These are phyloP conservation scores for Leptinotarsa haldemani DNA, from an alignment of 2,888 invertebrate species.

Conservation along the genomic window DNA sequence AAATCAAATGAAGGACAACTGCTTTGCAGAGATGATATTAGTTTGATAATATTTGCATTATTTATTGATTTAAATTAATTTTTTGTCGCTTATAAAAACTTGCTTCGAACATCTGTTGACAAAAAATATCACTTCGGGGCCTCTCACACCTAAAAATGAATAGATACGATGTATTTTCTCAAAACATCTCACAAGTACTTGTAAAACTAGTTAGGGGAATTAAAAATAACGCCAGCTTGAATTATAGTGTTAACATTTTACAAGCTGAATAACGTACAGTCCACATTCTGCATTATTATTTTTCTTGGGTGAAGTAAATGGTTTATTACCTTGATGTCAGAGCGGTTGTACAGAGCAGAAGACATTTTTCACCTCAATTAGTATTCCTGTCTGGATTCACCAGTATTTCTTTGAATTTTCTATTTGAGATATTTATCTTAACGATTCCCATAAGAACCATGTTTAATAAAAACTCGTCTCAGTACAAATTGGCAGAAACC, in stretches of 20 bases:
- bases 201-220: slow-evolving; percentile 38
- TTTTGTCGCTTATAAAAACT: slow-evolving; percentile 23
- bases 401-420: slow-evolving; percentile 11
- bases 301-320: neutral
- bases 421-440: neutral
- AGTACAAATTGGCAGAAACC: no score
- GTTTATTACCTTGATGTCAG: slow-evolving; percentile 15
- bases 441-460: neutral
- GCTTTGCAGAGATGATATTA: slow-evolving; percentile 42
- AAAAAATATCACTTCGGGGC: slow-evolving; percentile 22
- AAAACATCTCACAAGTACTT: slow-evolving; percentile 23
- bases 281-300: slow-evolving; percentile 12
- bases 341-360: neutral
- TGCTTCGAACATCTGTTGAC: slow-evolving; percentile 30
- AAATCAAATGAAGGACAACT: slow-evolving; percentile 46
- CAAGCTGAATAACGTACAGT: slow-evolving; percentile 13
- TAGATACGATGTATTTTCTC: neutral
- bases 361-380: slow-evolving; percentile 1
- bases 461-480: no score
- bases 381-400: neutral
- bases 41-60: slow-evolving; percentile 43
- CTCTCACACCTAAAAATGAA: slow-evolving; percentile 7
- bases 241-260: slow-evolving; percentile 29
- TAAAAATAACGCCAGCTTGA: slow-evolving; percentile 32
- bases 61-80: slow-evolving; percentile 38